phyloP scores from a whole-genome alignment of 2,797 vertebrate species.

The Acrocephalus scirpaceus region DNA sequence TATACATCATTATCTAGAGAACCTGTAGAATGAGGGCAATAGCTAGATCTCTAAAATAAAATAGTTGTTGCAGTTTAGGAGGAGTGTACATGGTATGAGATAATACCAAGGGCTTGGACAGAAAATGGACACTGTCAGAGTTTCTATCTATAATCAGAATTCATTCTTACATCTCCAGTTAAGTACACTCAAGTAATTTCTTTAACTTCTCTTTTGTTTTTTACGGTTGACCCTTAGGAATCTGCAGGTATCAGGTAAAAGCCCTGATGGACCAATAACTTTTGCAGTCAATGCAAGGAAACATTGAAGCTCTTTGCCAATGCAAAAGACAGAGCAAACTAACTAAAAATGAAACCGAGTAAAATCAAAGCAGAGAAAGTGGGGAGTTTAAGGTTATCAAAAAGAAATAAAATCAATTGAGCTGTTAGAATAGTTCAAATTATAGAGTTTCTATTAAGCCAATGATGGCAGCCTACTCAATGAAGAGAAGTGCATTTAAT shows the following conservation, averaged over 20 bases:
- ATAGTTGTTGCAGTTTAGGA: background rate
- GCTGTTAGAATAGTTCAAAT: background rate
- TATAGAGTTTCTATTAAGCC: background rate
- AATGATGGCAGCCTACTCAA: background rate
- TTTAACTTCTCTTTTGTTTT: background rate
- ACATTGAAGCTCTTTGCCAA: background rate
- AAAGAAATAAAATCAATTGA: background rate
- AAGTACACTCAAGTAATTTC: background rate
- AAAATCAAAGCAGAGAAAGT: background rate
- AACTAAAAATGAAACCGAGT: background rate
- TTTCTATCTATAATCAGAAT: background rate
- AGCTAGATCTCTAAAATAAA: background rate
- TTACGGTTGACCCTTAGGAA: background rate
- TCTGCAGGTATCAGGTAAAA: fast-evolving
- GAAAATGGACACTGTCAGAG: fast-evolving
- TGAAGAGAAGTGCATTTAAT: background rate
- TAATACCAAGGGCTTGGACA: background rate
- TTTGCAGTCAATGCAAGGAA: fast-evolving
- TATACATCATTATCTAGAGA: background rate
- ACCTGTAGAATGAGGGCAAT: background rate
- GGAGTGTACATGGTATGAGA: background rate
- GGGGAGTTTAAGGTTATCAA: background rate
- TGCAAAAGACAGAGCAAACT: background rate
- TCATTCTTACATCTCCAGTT: background rate
- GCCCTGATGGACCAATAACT: background rate